Evolutionary conservation across 1,140 invertebrate genomes (phyloP).

Genomic region (Leptinotarsa defecta): DNA sequence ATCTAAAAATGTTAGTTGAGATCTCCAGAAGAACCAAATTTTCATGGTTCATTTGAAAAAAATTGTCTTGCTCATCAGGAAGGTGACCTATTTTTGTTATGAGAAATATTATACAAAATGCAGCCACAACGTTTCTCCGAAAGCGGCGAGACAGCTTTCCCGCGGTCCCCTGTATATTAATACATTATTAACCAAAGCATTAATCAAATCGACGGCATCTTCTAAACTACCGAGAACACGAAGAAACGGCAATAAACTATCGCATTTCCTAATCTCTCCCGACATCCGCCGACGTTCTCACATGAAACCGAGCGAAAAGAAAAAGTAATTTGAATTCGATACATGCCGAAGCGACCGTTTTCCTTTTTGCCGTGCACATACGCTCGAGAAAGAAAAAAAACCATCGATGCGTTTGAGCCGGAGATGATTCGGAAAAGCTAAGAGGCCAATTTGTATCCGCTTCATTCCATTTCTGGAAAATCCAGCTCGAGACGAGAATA

Average conservation of each 20-base stretch:
- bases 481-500: constrained; percentile 21
- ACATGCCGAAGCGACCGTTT: neutral
- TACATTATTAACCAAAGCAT: neutral
- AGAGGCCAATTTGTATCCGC: constrained; percentile 15
- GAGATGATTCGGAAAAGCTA: constrained; percentile 12
- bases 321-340: constrained; percentile 1
- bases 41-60: too few relatives aligned
- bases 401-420: constrained; percentile 6
- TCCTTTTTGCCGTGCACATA: neutral
- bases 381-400: neutral
- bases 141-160: too few relatives aligned
- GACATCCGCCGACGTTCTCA: neutral
- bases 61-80: too few relatives aligned
- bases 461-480: constrained; percentile 15
- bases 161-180: too few relatives aligned
- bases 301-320: neutral
- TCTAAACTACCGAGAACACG: neutral
- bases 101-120: too few relatives aligned
- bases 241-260: constrained; percentile 10
- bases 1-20: too few relatives aligned
- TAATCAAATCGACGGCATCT: neutral
- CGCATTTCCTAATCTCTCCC: constrained; percentile 1
- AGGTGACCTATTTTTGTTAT: too few relatives aligned
- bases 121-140: too few relatives aligned
- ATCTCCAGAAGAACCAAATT: too few relatives aligned